Base-by-base conservation (phyloP, 2,113 vertebrate genomes). In the Castor canadensis region DNA sequence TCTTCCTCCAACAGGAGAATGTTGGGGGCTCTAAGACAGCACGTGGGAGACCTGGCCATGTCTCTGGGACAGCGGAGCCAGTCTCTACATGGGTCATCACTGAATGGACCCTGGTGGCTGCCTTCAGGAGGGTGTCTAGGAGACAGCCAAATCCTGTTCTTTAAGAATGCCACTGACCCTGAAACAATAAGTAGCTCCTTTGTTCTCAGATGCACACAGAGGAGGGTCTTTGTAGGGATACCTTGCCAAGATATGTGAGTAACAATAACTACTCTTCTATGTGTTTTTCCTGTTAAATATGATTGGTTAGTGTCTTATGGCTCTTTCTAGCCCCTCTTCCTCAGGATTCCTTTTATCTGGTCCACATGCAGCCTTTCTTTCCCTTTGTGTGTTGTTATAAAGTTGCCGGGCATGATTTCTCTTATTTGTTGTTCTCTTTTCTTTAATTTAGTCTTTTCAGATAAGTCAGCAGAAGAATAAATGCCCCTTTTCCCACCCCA, bases 381-480 rank as follows among this genome's bases (percentile, higher is more conserved):
- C 30, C 32, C 66, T 75, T 71, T 32, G 45, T 56, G n/a, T 67
- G n/a, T 38, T 72, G 17, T 64, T 75, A 62, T 11, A 52, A 52
- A 76, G 58, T 56, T 71, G 87, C n/a, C n/a, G n/a, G n/a, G n/a
- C n/a, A n/a, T 43, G 35, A 49, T 58, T 64, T 54, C 20, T 86
- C 45, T 20, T 45, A n/a, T 24, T 28, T 58, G 30, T 22, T 58
- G 24, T 82, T 86, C 67, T 80, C 85, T 73, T 45, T 81, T 80
- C 52, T 93, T 81, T 76, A 40, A 56, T 35, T 89, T 35, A 71
- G 28, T 86, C 84, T 81, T 93, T 95, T 67, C 60, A 56, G 45
- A 43, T 60, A 67, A 49, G 60, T 64, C 62, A 24, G 20, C 19
- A 94, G 52, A 49, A 79, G 49, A 76, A 40, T 40, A 82, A 64